Evolutionary conservation across 2,113 vertebrate species (phyloP).

Genomic region (Sturnus vulgaris): DNA sequence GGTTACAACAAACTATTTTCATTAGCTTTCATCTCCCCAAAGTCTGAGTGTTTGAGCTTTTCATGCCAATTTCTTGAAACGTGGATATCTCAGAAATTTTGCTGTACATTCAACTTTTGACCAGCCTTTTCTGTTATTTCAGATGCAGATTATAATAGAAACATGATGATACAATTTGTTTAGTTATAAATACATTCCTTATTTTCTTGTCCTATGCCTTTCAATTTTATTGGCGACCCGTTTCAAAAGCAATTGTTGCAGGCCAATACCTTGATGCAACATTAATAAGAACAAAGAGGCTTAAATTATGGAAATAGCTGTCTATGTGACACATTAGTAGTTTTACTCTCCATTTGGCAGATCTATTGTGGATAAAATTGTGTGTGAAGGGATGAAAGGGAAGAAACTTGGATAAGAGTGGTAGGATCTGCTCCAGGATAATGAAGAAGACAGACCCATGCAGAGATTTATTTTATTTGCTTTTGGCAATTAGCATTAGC

Average conservation of each 20-base stretch:
- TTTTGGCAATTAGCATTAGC: slow-evolving; percentile 33
- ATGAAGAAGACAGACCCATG: neutral
- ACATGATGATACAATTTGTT: neutral
- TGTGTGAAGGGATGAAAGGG: slow-evolving; percentile 16
- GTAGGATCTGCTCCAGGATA: slow-evolving; percentile 12
- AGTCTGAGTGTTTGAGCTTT: neutral
- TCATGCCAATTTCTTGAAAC: neutral
- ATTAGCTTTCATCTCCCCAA: neutral
- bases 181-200: neutral
- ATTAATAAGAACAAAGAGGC: slow-evolving; percentile 66
- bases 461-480: slow-evolving; percentile 33
- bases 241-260: neutral
- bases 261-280: slow-evolving; percentile 31
- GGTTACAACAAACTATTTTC: neutral
- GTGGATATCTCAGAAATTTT: neutral
- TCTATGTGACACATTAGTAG: slow-evolving; percentile 40
- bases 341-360: slow-evolving; percentile 68
- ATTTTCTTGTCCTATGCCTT: neutral
- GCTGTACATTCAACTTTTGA: neutral
- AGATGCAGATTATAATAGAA: neutral
- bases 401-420: slow-evolving; percentile 28
- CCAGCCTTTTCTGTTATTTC: neutral
- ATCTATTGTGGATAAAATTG: slow-evolving; percentile 36
- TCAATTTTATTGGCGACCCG: neutral
- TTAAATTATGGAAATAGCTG: slow-evolving; percentile 43